phyloP scores from a whole-genome alignment of 2,888 invertebrate species.

The Synergus laeviventris region DNA sequence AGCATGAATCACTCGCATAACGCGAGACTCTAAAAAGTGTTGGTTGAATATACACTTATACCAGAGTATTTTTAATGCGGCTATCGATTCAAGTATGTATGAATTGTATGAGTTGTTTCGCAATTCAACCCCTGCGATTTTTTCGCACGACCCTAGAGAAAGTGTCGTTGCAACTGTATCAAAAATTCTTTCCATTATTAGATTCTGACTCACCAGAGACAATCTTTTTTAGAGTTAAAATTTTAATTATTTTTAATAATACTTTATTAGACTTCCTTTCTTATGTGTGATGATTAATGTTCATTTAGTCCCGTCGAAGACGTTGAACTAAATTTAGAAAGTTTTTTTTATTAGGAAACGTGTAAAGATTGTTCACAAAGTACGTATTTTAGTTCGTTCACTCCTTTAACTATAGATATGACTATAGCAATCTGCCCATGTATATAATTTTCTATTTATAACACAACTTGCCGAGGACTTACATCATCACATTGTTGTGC shows the following conservation, averaged over 20 bases:
- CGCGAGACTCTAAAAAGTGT: slow-evolving; percentile 46
- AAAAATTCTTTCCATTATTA: background rate
- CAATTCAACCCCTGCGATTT: slow-evolving; percentile 9
- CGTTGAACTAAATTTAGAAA: background rate
- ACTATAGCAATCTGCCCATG: slow-evolving; percentile 17
- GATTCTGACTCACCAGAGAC: background rate
- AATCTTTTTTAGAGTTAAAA: background rate
- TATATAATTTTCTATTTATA: slow-evolving; percentile 34
- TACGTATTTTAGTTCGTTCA: slow-evolving; percentile 13
- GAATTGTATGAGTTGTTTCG: slow-evolving; percentile 11
- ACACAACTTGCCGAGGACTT: slow-evolving; percentile 10
- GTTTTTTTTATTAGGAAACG: slow-evolving; percentile 14
- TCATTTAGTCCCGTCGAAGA: background rate
- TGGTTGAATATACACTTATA: background rate
- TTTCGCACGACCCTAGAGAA: slow-evolving; percentile 11
- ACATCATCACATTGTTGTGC: slow-evolving; percentile 19
- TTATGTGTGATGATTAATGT: background rate
- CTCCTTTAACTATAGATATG: slow-evolving; percentile 14
- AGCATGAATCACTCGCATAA: slow-evolving; percentile 60
- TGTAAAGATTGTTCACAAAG: slow-evolving; percentile 36
- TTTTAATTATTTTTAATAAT: background rate
- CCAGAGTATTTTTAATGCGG: slow-evolving; percentile 18
- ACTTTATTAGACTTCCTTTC: too few relatives aligned
- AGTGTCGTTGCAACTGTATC: background rate
- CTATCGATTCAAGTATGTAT: slow-evolving; percentile 18